Evolutionary conservation across 2,888 invertebrate species (phyloP).

Genomic region (Ceraclea dissimilis): DNA sequence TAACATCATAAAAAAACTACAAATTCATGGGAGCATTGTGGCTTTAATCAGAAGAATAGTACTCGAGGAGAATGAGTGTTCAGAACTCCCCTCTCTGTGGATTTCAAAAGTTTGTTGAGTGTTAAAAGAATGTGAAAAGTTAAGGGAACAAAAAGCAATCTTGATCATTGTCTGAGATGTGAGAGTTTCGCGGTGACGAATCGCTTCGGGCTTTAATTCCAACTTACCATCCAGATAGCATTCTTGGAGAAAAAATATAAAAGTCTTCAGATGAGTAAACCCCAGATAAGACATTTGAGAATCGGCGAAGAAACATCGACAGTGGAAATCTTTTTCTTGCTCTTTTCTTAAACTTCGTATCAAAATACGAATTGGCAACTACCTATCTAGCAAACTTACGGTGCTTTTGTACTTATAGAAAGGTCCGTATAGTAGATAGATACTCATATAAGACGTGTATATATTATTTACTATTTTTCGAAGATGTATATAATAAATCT

Average conservation of each 20-base stretch:
- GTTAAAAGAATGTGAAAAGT: slow-evolving; percentile 19
- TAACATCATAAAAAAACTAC: no score
- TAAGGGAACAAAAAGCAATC: slow-evolving; percentile 20
- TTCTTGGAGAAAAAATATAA: slow-evolving; percentile 10
- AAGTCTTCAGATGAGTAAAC: slow-evolving; percentile 13
- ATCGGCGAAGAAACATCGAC: slow-evolving; percentile 10
- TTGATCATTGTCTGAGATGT: slow-evolving; percentile 11
- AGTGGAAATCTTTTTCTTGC: slow-evolving; percentile 2
- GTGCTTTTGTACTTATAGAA: no score
- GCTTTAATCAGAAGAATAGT: background rate
- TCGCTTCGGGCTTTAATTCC: slow-evolving; percentile 21
- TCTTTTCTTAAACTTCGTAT: background rate
- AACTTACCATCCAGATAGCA: slow-evolving; percentile 19
- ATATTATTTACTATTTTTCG: no score
- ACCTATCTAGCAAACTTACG: background rate
- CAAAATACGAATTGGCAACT: background rate
- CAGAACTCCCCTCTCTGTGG: slow-evolving; percentile 1
- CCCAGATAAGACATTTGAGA: slow-evolving; percentile 14
- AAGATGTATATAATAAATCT: no score
- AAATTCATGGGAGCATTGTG: no score
- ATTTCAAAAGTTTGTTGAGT: slow-evolving; percentile 6
- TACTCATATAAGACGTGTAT: no score
- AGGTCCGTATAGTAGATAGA: no score
- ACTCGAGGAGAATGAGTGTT: background rate
- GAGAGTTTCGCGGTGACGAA: slow-evolving; percentile 22